Evolutionary conservation across 1,140 invertebrate genomes (phyloP).

Genomic region (Phenacoccus solenopsis): DNA sequence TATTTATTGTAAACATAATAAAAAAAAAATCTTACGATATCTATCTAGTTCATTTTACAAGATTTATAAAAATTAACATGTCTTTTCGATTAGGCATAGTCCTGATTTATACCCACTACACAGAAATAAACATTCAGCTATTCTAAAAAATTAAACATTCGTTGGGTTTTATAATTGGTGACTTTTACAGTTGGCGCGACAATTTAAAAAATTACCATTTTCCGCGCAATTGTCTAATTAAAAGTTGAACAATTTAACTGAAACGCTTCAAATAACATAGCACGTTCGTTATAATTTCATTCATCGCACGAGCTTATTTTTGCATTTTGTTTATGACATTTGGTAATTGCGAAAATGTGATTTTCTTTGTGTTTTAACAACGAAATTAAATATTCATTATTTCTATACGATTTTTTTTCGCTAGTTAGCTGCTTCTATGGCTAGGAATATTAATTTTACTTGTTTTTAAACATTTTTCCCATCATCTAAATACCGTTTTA

Average conservation of each 20-base stretch:
- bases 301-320: neutral
- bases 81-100: neutral
- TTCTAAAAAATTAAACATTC: neutral
- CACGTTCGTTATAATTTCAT: neutral
- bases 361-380: no score
- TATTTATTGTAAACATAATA: constrained; percentile 9
- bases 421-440: no score
- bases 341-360: no score
- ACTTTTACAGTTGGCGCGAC: neutral
- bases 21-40: constrained; percentile 4
- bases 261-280: neutral
- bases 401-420: no score
- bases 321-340: neutral
- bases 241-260: neutral
- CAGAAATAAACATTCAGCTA: neutral
- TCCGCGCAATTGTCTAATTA: neutral
- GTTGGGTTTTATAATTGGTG: neutral
- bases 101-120: no score
- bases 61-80: constrained; percentile 4
- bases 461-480: no score
- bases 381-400: no score
- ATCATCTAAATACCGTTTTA: no score
- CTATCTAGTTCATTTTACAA: constrained; percentile 5
- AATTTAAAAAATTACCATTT: neutral
- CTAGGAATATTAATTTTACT: no score